phyloP scores from a whole-genome alignment of 2,113 vertebrate species.

The Mastomys natalensis region DNA sequence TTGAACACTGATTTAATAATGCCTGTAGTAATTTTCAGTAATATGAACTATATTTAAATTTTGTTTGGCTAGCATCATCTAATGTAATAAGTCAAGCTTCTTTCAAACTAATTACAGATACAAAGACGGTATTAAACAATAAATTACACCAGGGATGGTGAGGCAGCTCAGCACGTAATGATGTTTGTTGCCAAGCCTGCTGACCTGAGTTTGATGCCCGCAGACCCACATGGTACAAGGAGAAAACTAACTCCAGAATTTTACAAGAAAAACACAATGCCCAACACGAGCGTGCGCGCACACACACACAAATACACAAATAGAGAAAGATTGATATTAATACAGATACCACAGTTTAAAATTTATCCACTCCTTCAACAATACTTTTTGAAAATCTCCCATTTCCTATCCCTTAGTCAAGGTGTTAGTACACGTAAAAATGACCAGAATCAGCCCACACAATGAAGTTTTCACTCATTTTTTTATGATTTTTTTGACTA shows the following conservation, averaged over 20 bases:
- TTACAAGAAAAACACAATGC: background rate
- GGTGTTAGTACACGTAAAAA: background rate
- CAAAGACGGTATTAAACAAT: background rate
- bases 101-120: background rate
- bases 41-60: background rate
- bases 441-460: background rate
- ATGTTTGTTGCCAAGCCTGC: background rate
- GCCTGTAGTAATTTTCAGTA: background rate
- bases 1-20: background rate
- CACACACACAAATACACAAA: background rate
- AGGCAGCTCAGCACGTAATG: background rate
- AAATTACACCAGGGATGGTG: background rate
- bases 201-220: background rate
- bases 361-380: background rate
- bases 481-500: background rate
- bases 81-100: background rate
- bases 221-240: too few species aligned
- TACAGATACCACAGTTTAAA: background rate
- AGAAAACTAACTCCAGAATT: background rate
- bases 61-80: background rate
- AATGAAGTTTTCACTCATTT: background rate
- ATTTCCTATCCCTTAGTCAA: background rate
- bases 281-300: rapidly evolving
- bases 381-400: background rate
- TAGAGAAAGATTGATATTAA: too few species aligned